Percentiles rank a stretch among this genome's conserved stretches.
phyloP scores from a whole-genome alignment of 2,797 vertebrate genomes.

The Hippoglossus hippoglossus region DNA sequence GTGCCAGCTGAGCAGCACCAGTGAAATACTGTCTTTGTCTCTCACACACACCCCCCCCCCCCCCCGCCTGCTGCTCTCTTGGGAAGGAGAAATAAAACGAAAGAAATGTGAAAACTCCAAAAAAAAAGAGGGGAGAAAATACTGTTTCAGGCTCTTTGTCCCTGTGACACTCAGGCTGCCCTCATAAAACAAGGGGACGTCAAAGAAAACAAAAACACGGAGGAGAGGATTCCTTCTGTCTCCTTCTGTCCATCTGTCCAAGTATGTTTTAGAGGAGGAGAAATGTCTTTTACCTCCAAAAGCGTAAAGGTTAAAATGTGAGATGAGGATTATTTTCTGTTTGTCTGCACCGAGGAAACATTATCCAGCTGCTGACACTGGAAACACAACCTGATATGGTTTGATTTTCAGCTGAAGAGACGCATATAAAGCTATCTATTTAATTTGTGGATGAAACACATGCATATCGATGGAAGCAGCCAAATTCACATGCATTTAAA shows the following conservation, averaged over 20 bases:
- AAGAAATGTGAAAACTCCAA: conserved; percentile 53
- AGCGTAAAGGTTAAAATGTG: not conserved
- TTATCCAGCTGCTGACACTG: too few relatives aligned
- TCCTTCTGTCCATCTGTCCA: conserved; percentile 60
- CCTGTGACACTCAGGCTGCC: conserved; percentile 42
- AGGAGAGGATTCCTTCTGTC: conserved; percentile 44
- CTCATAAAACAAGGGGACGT: conserved; percentile 54
- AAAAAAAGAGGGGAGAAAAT: conserved; percentile 34
- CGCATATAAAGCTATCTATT: too few relatives aligned
- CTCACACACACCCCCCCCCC: too few relatives aligned
- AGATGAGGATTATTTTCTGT: not conserved
- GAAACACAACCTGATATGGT: too few relatives aligned
- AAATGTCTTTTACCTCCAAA: not conserved
- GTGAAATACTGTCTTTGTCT: conserved; percentile 81
- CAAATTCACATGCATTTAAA: too few relatives aligned
- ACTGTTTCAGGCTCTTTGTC: conserved; percentile 59
- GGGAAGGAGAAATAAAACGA: conserved; percentile 3
- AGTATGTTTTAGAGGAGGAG: conserved; percentile 13
- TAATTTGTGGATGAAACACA: not conserved
- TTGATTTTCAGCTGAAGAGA: too few relatives aligned
- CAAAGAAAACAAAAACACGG: conserved; percentile 52
- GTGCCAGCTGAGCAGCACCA: conserved; percentile 69
- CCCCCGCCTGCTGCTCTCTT: conserved; percentile 5
- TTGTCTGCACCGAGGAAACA: not conserved
- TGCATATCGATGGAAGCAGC: not conserved